These are phyloP conservation scores for Habroteleia sp. DNA, from an alignment of 2,888 invertebrate species.

Conservation along the genomic window DNA sequence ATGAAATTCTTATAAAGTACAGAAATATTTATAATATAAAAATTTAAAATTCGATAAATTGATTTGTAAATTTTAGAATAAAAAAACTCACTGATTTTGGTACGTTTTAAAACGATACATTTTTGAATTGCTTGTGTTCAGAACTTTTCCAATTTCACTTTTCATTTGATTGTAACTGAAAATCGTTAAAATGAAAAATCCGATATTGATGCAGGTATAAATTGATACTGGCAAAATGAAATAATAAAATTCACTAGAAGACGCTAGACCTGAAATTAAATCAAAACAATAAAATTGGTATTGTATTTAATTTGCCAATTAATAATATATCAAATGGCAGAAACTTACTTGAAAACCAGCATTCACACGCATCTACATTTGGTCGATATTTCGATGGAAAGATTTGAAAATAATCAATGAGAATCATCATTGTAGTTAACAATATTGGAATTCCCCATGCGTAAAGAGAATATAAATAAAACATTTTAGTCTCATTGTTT, in stretches of 20 bases:
- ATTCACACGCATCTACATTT: neutral
- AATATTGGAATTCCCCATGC: slow-evolving; percentile 9
- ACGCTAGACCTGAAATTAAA: neutral
- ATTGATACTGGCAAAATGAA: neutral
- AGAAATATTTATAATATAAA: no score
- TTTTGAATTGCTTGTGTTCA: neutral
- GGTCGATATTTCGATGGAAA: slow-evolving; percentile 1
- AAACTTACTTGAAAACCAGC: slow-evolving; percentile 7
- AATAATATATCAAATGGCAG: no score
- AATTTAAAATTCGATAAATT: no score
- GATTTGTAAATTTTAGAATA: no score
- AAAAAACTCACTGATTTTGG: slow-evolving; percentile 3
- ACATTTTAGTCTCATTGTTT: no score
- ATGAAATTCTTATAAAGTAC: neutral
- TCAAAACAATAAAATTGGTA: neutral
- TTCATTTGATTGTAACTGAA: slow-evolving; percentile 7
- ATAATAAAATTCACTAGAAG: slow-evolving; percentile 7
- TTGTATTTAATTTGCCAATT: no score
- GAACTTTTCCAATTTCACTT: neutral
- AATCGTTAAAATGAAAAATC: slow-evolving; percentile 1
- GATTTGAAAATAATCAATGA: neutral
- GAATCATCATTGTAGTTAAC: neutral
- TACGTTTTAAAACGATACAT: neutral
- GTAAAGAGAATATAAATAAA: neutral
- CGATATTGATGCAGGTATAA: no score